Base-by-base conservation (phyloP, 2,797 vertebrate species). In the Poeciliopsis gracilis region DNA sequence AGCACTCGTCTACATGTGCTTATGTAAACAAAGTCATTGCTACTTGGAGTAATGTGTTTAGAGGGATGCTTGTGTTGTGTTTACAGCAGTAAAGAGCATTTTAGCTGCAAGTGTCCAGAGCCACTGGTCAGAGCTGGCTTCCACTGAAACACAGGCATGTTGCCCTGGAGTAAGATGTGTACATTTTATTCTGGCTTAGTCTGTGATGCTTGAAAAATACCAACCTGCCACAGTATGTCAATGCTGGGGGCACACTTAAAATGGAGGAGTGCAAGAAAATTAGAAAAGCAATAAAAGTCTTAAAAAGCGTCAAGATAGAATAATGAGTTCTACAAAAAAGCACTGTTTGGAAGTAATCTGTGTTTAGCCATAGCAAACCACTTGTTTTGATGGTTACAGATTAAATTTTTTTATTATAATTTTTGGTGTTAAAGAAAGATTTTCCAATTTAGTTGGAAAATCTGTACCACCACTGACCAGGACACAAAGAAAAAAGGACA, bases 381-480 rank as follows among this genome's bases (percentile, higher is more conserved):
- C 5, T 69, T 69, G 4, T 12, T 45, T 53, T 69, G 11, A 45
- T 15, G 4, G 25, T 15, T n/a, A 25, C 0, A 12, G 30, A 25
- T 25, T 10, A 53, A 53, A 53, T 8, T 1, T 15, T 69, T n/a
- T 25, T 2, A n/a, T 6, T 45, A 12, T n/a, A 45, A 69, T 43
- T 13, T 13, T 4, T 69, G 8, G 12, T n/a, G 25, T 38, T 69
- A 41, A 41, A 20, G 23, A 69, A 43, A 45, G 23, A 59, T 28
- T 4, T 70, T 63, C 45, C n/a, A 8, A 25, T 51, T 51, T 82
- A 76, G 57, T 77, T 72, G 71, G 82, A 76, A 61, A 80, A 46
- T 59, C n/a, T 30, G 43, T n/a, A 76, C 71, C 51, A 77, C 41
- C n/a, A 30, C 43, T 28, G 82, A 81, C 73, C 81, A 80, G 72